These are phyloP conservation scores for Heliconius hermathena DNA, from an alignment of 1,140 invertebrate genomes.

Conservation along the genomic window DNA sequence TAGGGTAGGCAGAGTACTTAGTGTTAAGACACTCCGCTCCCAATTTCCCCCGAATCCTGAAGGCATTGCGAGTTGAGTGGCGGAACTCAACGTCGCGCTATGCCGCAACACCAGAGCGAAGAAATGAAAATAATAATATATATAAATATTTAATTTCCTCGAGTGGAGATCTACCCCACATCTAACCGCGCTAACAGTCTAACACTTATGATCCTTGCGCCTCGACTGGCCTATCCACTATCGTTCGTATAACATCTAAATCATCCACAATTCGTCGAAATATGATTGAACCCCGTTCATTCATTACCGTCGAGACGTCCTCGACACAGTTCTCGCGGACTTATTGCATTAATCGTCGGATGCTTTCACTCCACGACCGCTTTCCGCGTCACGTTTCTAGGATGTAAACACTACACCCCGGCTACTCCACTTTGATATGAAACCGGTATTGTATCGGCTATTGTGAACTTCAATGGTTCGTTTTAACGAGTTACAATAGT, in stretches of 20 bases:
- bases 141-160: too few species aligned
- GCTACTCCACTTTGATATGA: neutral
- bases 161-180: too few species aligned
- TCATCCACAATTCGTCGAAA: slow-evolving; percentile 21
- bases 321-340: slow-evolving; percentile 66
- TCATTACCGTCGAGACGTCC: slow-evolving; percentile 57
- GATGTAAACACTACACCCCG: slow-evolving; percentile 40
- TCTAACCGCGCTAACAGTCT: too few species aligned
- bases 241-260: slow-evolving; percentile 15
- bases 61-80: too few species aligned
- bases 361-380: slow-evolving; percentile 74
- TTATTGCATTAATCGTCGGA: slow-evolving; percentile 71
- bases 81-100: too few species aligned
- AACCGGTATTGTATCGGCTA: slow-evolving; percentile 2
- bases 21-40: too few species aligned
- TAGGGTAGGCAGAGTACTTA: too few species aligned
- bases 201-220: too few species aligned
- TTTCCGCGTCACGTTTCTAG: slow-evolving; percentile 78
- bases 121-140: too few species aligned
- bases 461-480: slow-evolving; percentile 2
- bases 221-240: neutral
- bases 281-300: slow-evolving; percentile 43
- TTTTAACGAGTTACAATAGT: neutral
- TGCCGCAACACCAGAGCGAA: too few species aligned
- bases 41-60: too few species aligned